Conservation (phyloP, 2,113 vertebrate genomes). For the rat (Rattus norvegicus) region GRCr8 NC_086020.1:61144501-61145000, state of each 20-base stretch:
- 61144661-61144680: neutral
- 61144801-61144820: neutral
- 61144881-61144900: neutral
- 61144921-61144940: neutral
- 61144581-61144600: neutral
- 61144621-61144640: neutral
- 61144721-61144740: neutral
- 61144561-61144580: neutral
- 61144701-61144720: neutral
- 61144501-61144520: neutral
- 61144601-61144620: neutral
- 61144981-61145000: neutral
- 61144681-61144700: neutral
- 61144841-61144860: neutral
- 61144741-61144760: neutral
- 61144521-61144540: neutral
- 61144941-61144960: neutral
- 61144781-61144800: neutral
- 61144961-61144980: neutral
- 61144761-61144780: neutral
- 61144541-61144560: neutral
- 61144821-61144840: neutral
- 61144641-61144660: neutral
- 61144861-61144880: neutral
- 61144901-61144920: slow-evolving; percentile 9